A percentile compares a stretch with the other conserved stretches of the same genome.
These are phyloP conservation scores for Rhincodon typus DNA, from an alignment of 2,797 vertebrate species.

Conservation along the genomic window DNA sequence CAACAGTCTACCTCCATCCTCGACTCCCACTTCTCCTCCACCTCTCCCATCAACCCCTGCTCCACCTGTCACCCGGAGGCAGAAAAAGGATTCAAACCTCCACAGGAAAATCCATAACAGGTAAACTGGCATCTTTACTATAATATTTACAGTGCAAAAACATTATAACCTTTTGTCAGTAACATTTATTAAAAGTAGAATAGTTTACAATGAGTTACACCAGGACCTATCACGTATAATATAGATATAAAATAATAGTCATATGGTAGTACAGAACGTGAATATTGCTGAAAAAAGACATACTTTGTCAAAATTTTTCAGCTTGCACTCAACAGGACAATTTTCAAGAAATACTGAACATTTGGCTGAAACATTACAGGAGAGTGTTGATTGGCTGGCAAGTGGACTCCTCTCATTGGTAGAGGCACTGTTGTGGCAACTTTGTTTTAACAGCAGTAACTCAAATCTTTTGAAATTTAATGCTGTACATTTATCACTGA, in stretches of 20 bases:
- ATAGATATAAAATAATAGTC: neutral
- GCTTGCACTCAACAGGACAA: too few relatives aligned
- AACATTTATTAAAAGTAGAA: neutral
- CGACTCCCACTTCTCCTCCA: constrained; percentile 71
- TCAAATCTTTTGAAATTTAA: neutral
- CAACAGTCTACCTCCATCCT: constrained; percentile 82
- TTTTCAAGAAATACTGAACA: too few relatives aligned
- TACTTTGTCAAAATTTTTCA: too few relatives aligned
- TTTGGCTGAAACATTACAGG: too few relatives aligned
- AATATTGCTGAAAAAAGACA: too few relatives aligned
- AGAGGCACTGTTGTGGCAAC: too few relatives aligned
- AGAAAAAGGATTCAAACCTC: constrained; percentile 65
- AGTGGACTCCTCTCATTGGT: too few relatives aligned
- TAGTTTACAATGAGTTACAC: neutral
- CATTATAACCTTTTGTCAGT: neutral
- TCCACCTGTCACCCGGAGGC: constrained; percentile 65
- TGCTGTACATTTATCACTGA: neutral
- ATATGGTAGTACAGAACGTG: too few relatives aligned
- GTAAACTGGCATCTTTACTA: constrained; percentile 55
- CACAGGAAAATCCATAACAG: constrained; percentile 75
- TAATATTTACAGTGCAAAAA: neutral
- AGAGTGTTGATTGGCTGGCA: too few relatives aligned
- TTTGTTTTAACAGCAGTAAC: neutral
- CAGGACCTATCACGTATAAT: neutral
- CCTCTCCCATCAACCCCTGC: constrained; percentile 84